A percentile compares a stretch with the other conserved stretches of the same genome.
These are phyloP conservation scores for Nipponacmea schrenckii DNA, from an alignment of 2,888 invertebrate species.

Conservation along the genomic window DNA sequence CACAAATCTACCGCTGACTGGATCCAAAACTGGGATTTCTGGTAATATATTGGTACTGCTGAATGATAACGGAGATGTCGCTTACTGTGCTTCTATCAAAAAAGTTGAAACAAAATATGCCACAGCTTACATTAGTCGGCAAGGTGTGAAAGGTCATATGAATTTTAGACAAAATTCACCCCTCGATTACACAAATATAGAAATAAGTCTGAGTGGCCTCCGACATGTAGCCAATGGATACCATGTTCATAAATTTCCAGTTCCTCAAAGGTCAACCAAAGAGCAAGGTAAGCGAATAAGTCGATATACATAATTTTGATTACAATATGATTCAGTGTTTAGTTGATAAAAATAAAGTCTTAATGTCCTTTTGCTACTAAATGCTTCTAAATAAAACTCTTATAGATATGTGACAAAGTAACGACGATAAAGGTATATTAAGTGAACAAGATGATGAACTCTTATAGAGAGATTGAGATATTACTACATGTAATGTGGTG, in stretches of 20 bases:
- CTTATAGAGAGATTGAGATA: too few species aligned
- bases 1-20: constrained; percentile 40
- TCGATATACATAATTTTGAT: too few species aligned
- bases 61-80: constrained; percentile 24
- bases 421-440: too few species aligned
- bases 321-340: too few species aligned
- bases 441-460: too few species aligned
- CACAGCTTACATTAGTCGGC: constrained; percentile 56
- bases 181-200: constrained; percentile 74
- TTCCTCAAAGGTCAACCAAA: constrained; percentile 51
- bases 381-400: too few species aligned
- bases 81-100: constrained; percentile 79
- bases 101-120: constrained; percentile 48
- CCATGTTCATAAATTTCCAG: constrained; percentile 69
- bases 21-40: constrained; percentile 37
- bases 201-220: constrained; percentile 72
- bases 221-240: constrained; percentile 64
- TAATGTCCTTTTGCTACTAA: too few species aligned
- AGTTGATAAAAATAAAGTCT: too few species aligned
- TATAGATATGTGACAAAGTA: too few species aligned
- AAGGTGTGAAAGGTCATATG: constrained; percentile 84
- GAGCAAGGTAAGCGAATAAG: constrained; percentile 25
- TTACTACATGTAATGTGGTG: too few species aligned
- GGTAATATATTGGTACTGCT: constrained; percentile 38
- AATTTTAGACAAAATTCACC: constrained; percentile 82